Percentiles rank a stretch among this genome's conserved stretches.
These are phyloP conservation scores for Arvicanthis niloticus DNA, from an alignment of 2,113 vertebrate genomes.

Conservation along the genomic window DNA sequence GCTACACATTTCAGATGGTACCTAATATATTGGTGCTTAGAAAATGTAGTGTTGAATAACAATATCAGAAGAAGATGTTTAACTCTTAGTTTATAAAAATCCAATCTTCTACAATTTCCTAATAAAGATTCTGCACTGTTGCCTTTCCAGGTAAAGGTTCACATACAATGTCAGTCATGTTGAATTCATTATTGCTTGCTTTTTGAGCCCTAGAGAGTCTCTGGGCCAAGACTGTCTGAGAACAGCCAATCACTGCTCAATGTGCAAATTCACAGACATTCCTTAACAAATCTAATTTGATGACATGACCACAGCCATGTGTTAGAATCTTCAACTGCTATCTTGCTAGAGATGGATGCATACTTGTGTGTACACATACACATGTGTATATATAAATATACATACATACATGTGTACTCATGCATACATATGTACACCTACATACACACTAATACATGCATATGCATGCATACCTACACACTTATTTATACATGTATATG, in stretches of 20 bases:
- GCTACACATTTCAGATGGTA: neutral
- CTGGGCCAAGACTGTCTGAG: neutral
- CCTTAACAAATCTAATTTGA: conserved; percentile 2
- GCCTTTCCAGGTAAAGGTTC: conserved; percentile 33
- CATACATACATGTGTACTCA: too few relatives aligned
- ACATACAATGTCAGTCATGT: conserved; percentile 9
- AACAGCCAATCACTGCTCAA: neutral
- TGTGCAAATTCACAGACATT: neutral
- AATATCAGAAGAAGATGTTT: neutral
- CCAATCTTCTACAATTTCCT: neutral
- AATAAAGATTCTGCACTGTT: neutral
- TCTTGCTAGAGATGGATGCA: neutral
- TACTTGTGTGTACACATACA: neutral
- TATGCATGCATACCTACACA: too few relatives aligned
- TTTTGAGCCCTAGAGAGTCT: conserved; percentile 36
- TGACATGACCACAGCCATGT: neutral
- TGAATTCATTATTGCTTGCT: conserved; percentile 37
- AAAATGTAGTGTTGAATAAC: neutral
- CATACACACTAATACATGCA: too few relatives aligned
- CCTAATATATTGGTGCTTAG: neutral
- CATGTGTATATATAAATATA: neutral
- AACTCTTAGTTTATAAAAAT: neutral
- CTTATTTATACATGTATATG: neutral
- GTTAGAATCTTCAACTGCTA: neutral
- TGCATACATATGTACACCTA: too few relatives aligned